phyloP scores from a whole-genome alignment of 2,888 invertebrate genomes.

The Epiblema foenella region DNA sequence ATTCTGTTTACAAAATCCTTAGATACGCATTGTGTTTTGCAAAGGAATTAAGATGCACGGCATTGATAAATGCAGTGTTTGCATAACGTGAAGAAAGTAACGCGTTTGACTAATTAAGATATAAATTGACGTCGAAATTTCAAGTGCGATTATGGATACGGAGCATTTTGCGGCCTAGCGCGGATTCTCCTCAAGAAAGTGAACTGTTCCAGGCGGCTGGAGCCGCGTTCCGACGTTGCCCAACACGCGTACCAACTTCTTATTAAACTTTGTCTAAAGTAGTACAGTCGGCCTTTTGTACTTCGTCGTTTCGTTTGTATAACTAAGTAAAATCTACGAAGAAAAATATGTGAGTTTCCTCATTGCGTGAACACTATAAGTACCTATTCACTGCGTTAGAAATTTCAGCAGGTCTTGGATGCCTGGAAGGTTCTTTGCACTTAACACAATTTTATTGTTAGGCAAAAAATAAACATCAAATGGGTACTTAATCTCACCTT shows the following conservation, averaged over 20 bases:
- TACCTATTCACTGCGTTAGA: background rate
- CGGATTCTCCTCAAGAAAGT: constrained; percentile 74
- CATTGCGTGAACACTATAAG: background rate
- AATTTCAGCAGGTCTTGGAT: background rate
- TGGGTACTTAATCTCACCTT: constrained; percentile 45
- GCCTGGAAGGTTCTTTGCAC: background rate
- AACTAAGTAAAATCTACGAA: no score
- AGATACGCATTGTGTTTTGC: constrained; percentile 9
- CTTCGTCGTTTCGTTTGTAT: no score
- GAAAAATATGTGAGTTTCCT: no score
- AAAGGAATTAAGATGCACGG: background rate
- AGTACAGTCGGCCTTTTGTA: background rate
- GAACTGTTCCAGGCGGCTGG: constrained; percentile 70
- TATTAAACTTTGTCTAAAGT: background rate
- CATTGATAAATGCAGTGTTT: background rate
- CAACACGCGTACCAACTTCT: constrained; percentile 49
- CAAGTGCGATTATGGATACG: constrained; percentile 38
- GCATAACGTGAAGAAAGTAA: constrained; percentile 22
- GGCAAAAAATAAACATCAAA: constrained; percentile 30
- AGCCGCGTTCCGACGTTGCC: constrained; percentile 55
- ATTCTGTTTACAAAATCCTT: background rate
- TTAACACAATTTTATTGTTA: constrained; percentile 22
- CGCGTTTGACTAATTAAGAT: constrained; percentile 27
- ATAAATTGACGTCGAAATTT: constrained; percentile 34
- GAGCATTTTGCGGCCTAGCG: constrained; percentile 44